Base-by-base conservation (phyloP, 2,797 vertebrate species). In the Catamblyrhynchus diadema region DNA sequence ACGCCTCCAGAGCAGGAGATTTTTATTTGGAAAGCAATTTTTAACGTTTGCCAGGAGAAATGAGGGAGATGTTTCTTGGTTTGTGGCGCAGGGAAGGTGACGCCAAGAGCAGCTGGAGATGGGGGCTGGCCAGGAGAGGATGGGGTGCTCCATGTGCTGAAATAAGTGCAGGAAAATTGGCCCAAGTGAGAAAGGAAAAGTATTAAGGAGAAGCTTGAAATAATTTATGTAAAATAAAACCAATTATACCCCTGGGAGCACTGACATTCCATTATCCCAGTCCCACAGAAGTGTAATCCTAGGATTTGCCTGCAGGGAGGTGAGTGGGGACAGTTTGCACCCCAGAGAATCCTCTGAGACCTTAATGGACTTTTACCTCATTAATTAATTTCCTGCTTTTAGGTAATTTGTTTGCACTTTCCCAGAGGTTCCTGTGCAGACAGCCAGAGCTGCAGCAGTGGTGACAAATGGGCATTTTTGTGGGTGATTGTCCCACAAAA, bases 1-100 rank as follows among this genome's bases (percentile, higher is more conserved):
- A 25, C 0, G 0, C 45, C n/a, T 69, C 8, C 47, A 24, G 42
- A 4, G 10, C 30, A 1, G 30, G 7, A 48, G 37, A 2, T 19
- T 80, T 81, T 81, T 72, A 60, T 67, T 84, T 86, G 45, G 60
- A 81, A 64, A 67, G 66, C 28, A 71, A 5, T 25, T 27, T 85
- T 72, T 61, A 50, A 21, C 1, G 7, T 42, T 79, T 80, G 27
- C n/a, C 15, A 54, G 25, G 20, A 73, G 72, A 50, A 65, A 19
- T 0, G 11, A 65, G 48, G 20, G 81, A 27, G 9, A 16, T 28
- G 21, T 4, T 6, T 0, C 27, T 62, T 39, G 24, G 35, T 92
- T 80, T 44, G 3, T 71, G 64, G 48, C 37, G 25, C 19, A 69
- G 23, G 14, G 6, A 6, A 51, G 33, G 17, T 6, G 14, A 13